Evolutionary conservation across 2,113 vertebrate species (phyloP), one percentile per base, ranked within the genome.

Genomic region (Acrocephalus kingi): DNA sequence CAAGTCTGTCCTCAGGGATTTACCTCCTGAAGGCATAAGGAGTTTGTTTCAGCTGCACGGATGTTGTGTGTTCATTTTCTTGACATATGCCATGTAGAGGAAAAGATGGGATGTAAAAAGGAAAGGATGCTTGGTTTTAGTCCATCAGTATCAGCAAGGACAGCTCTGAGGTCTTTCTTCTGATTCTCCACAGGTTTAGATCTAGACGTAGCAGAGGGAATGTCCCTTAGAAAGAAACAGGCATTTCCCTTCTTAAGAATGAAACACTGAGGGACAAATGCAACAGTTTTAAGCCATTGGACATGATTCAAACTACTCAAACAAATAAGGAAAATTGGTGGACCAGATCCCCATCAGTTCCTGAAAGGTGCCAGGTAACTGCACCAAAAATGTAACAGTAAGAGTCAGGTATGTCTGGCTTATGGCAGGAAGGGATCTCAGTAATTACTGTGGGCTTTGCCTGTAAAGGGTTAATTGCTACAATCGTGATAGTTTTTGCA

Each of bases 401-500:
- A 28, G 31, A 72, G 18, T 17, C 0, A 0, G 10, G 7, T 52
- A 0, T 39, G 16, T 49, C 16, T 72, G 19, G 14, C 8, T 87
- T 30, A 8, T 28, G 35, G 63, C 63, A 66, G 55, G 75, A 85
- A 13, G 4, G 39, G 9, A 78, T 52, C 27, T 54, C 52, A 75
- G 33, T 51, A 79, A 68, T 79, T 69, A 15, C 14, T 0, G 0
- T 74, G 41, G n/a, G 45, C n/a, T 85, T 87, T 96, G 33, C 37
- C 49, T 5, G 0, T 61, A 91, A 96, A 73, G 86, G 71, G 61
- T 84, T 97, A 96, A 96, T 97, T 86, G 80, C 97, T 94, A 67
- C 90, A 88, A 87, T 94, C 78, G 82, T 96, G 67, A 37, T 96
- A 62, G 46, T 94, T 89, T 89, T 84, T 94, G 79, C 55, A 46